Base-by-base conservation (phyloP, 2,888 invertebrate species). In the Lissocephala sabroskyi region DNA sequence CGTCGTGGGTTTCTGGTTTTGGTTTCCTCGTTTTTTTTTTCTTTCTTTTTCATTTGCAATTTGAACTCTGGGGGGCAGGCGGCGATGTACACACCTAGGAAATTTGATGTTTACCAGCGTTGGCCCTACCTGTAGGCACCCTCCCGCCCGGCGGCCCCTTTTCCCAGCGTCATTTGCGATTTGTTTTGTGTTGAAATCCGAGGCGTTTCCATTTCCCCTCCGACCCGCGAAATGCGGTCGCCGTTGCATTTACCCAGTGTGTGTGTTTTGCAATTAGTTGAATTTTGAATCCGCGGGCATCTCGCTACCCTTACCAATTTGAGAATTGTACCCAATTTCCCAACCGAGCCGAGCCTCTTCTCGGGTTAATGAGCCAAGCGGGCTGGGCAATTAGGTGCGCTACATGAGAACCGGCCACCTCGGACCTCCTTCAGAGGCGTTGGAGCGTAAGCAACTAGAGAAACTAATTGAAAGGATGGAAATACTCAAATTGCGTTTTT, bases 151-250 rank as follows among this genome's bases (percentile, higher is more conserved):
- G n/a, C n/a, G n/a, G n/a, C 7, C 7, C 7, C 7, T 23, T 23
- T 23, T 23, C 23, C 7, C 7, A 3, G 3, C 23, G 3, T 23
- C 23, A 7, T 23, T 23, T 23, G 23, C 63, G 71, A 45, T 55
- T 56, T 39, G 16, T 23, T 23, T 23, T 23, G 23, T 23, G 1
- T 17, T 56, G 68, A 64, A 67, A 68, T 62, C 50, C 37, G 77
- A 70, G 51, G 74, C 74, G 68, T 76, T 74, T 76, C 55, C 74
- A 62, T 68, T 68, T 73, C 77, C 62, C 68, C n/a, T n/a, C n/a
- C n/a, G n/a, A n/a, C n/a, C 73, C 76, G 62, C 56, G 56, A 39
- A 7, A 14, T 33, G 11, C 33, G 17, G 17, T 9, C 13, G 11
- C 33, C 7, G 2, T 33, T 35, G 35, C 16, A 16, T 33, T 14